A percentile compares a stretch with the other conserved stretches of the same genome.
Evolutionary conservation across 2,113 vertebrate species (phyloP).

Genomic region (Corapipo altera): DNA sequence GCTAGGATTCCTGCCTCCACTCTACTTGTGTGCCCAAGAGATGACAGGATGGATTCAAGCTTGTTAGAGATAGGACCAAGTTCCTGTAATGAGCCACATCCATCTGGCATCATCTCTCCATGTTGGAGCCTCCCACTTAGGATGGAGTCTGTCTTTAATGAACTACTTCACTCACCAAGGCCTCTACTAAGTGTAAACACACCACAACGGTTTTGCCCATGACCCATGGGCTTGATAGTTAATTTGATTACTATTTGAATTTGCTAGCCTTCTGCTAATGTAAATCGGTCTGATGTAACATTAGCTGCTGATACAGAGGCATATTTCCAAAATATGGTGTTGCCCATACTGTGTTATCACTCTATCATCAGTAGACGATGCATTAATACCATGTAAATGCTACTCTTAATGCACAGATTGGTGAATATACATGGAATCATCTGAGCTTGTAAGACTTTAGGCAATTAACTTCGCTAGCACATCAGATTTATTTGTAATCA

Average conservation of each 20-base stretch:
- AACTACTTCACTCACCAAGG: not conserved
- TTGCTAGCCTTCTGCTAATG: not conserved
- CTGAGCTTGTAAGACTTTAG: not conserved
- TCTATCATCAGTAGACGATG: not conserved
- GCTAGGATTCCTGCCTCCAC: not conserved
- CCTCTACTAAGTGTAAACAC: not conserved
- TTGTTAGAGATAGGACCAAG: not conserved
- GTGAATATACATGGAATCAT: not conserved
- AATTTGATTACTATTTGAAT: conserved; percentile 20
- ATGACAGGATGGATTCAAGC: not conserved
- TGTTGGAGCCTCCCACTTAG: not conserved
- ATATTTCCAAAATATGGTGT: not conserved
- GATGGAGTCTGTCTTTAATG: not conserved
- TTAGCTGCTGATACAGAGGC: not conserved
- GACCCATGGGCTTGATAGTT: not conserved
- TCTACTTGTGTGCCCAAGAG: not conserved
- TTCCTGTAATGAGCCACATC: not conserved
- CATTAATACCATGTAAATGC: not conserved
- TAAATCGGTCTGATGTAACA: not conserved
- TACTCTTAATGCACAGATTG: not conserved
- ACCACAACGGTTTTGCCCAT: not conserved
- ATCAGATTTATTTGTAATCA: not conserved
- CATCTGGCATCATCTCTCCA: not conserved
- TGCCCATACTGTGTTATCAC: not conserved
- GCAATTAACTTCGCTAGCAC: not conserved